phyloP scores from a whole-genome alignment of 2,113 vertebrate species.

The Cinclus cinclus region DNA sequence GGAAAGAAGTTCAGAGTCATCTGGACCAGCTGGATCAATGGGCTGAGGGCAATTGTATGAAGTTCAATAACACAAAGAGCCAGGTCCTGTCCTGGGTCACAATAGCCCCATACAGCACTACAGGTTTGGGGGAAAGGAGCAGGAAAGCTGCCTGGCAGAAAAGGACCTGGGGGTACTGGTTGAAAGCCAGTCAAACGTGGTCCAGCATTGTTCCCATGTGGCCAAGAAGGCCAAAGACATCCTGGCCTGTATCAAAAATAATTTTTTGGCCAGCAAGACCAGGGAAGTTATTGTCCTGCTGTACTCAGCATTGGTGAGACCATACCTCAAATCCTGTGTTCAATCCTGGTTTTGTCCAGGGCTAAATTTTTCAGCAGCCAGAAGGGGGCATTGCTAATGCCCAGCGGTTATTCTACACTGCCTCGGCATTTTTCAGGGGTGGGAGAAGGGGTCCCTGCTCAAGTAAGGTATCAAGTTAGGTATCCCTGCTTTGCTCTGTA shows the following conservation, averaged over 20 bases:
- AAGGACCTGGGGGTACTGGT: not conserved
- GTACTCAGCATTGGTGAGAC: not conserved
- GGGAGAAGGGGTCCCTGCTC: not conserved
- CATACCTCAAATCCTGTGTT: no score
- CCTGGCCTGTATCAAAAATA: not conserved
- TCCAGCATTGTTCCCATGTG: not conserved
- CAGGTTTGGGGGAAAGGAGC: not conserved
- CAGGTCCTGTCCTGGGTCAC: not conserved
- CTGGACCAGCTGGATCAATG: not conserved
- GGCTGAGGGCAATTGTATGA: not conserved
- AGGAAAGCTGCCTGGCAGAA: not conserved
- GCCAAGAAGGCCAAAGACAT: not conserved
- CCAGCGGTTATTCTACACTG: not conserved
- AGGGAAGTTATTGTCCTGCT: not conserved
- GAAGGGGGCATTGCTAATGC: no score
- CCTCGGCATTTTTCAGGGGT: not conserved
- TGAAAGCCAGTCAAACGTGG: not conserved
- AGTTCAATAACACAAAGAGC: not conserved
- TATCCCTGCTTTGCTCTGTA: not conserved
- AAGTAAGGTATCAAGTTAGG: no score
- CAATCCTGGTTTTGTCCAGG: not conserved
- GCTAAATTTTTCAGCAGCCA: not conserved
- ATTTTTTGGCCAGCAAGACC: not conserved
- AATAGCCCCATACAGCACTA: not conserved
- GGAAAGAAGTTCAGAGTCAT: not conserved